These are phyloP conservation scores for Oreocharis arfaki DNA, from an alignment of 2,113 vertebrate species.

Conservation along the genomic window DNA sequence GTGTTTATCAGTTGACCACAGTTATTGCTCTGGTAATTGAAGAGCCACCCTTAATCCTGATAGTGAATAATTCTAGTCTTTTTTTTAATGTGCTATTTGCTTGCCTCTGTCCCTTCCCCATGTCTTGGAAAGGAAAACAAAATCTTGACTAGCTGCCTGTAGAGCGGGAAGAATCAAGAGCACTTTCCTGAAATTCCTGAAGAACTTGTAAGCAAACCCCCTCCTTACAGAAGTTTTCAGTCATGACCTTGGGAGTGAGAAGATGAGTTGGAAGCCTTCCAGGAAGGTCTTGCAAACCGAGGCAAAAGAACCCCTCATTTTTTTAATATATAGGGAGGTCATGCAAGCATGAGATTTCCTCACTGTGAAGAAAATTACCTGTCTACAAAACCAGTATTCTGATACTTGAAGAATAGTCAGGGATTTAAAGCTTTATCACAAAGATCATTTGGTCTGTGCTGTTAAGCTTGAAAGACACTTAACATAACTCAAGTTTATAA, in stretches of 20 bases:
- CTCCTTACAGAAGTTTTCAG: not conserved
- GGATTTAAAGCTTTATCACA: not conserved
- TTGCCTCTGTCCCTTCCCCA: not conserved
- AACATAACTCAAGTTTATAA: not conserved
- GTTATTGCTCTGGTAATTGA: not conserved
- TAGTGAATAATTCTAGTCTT: not conserved
- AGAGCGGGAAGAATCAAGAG: not conserved
- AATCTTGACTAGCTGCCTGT: not conserved
- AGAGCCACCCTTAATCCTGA: not conserved
- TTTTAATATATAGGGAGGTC: not conserved
- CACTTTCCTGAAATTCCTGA: not conserved
- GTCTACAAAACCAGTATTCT: not conserved
- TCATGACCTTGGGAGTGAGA: not conserved
- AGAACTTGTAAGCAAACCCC: not conserved
- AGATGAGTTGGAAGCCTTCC: not conserved
- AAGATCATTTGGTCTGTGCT: not conserved
- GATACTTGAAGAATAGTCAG: not conserved
- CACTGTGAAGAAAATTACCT: not conserved
- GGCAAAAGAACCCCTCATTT: accelerated
- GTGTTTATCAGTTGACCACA: not conserved
- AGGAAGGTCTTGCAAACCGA: not conserved
- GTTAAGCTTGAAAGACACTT: not conserved
- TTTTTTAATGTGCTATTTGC: not conserved
- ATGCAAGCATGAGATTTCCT: not conserved
- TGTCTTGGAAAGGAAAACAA: not conserved